These are phyloP conservation scores for Leptobrachium ailaonicum DNA, from an alignment of 2,113 vertebrate genomes.

Conservation along the genomic window DNA sequence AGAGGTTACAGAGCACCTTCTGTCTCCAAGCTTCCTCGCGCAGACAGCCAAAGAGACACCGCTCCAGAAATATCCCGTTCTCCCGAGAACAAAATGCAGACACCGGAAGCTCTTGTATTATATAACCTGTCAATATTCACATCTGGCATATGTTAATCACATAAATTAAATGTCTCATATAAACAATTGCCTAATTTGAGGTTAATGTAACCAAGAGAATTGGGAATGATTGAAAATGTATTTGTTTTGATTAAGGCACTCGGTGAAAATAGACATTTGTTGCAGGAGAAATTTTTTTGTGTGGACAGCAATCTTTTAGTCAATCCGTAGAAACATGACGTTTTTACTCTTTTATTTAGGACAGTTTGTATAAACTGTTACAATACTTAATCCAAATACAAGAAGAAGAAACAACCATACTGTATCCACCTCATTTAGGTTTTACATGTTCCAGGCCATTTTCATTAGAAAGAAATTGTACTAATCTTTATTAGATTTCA, in stretches of 20 bases:
- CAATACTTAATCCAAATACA: not conserved
- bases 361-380: too few relatives aligned
- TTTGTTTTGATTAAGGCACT: slow-evolving; percentile 57
- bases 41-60: slow-evolving; percentile 45
- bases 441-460: not conserved
- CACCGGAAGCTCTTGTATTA: not conserved
- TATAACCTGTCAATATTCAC: slow-evolving; percentile 50
- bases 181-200: slow-evolving; percentile 53
- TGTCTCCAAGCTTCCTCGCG: slow-evolving; percentile 63
- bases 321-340: too few relatives aligned
- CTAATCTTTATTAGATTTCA: not conserved
- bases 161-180: slow-evolving; percentile 53
- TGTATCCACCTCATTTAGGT: not conserved
- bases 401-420: not conserved
- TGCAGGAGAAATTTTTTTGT: not conserved
- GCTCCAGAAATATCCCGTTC: slow-evolving; percentile 37
- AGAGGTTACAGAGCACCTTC: slow-evolving; percentile 62
- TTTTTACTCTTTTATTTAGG: too few relatives aligned
- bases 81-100: slow-evolving; percentile 26
- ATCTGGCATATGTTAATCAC: slow-evolving; percentile 55
- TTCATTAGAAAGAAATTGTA: not conserved
- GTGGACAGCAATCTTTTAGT: not conserved
- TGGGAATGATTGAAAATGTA: slow-evolving; percentile 54
- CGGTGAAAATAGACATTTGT: slow-evolving; percentile 25
- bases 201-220: slow-evolving; percentile 55